These are phyloP conservation scores for Morpho achilles DNA, from an alignment of 2,888 invertebrate genomes.

Conservation along the genomic window DNA sequence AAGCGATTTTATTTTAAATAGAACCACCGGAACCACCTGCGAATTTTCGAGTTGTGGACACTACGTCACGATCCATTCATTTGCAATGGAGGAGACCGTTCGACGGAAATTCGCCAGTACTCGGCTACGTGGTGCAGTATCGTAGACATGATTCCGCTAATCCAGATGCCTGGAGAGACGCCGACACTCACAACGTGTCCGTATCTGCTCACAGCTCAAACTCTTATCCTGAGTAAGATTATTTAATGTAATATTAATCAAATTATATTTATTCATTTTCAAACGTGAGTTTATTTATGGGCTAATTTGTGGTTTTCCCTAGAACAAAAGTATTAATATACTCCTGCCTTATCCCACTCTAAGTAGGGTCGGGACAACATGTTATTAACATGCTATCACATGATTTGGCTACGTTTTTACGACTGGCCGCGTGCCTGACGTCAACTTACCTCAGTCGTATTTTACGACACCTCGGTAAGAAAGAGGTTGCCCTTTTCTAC, in stretches of 20 bases:
- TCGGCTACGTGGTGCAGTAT: conserved; percentile 88
- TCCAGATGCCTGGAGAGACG: conserved; percentile 77
- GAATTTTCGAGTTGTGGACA: conserved; percentile 82
- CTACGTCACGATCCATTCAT: conserved; percentile 81
- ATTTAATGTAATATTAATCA: not conserved
- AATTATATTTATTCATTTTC: not conserved
- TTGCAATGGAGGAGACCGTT: conserved; percentile 86
- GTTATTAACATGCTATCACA: too few relatives aligned
- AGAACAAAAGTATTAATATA: too few relatives aligned
- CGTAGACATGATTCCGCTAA: conserved; percentile 76
- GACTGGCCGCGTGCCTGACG: too few relatives aligned
- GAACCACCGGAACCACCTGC: conserved; percentile 88
- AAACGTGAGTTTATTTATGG: too few relatives aligned
- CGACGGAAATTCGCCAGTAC: conserved; percentile 89
- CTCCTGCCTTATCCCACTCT: too few relatives aligned
- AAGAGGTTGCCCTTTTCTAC: too few relatives aligned
- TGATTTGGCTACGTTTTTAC: too few relatives aligned
- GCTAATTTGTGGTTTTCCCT: too few relatives aligned
- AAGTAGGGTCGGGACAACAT: too few relatives aligned
- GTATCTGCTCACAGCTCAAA: conserved; percentile 55
- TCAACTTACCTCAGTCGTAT: too few relatives aligned
- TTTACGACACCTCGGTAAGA: too few relatives aligned
- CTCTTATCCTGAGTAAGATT: conserved; percentile 58
- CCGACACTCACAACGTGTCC: conserved; percentile 79
- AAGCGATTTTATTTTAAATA: conserved; percentile 34